Base-by-base conservation (phyloP, 2,113 vertebrate species). In the Peromyscus maniculatus region DNA sequence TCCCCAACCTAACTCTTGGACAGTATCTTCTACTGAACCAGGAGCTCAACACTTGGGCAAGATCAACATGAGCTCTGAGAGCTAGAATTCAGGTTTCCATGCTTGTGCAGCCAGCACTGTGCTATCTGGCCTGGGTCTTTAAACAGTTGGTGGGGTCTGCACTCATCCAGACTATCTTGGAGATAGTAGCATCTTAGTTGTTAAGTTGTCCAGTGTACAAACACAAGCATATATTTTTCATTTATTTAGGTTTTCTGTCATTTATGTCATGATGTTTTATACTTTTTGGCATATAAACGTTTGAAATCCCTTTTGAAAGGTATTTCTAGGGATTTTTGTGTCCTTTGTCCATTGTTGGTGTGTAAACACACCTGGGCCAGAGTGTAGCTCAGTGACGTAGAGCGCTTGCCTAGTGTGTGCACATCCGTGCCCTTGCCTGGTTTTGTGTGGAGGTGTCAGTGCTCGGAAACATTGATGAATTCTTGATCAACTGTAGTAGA, bases 261-360 rank as follows among this genome's bases (percentile, higher is more conserved):
- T 89, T 92, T 93, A 19, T 82, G 74, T 88, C 57, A 13, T 59
- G 39, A 2, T 72, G 24, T 87, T 92, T 90, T 90, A 8, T 80
- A 69, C 5, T 69, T 91, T 86, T 66, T 15, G 79, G 22, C 71
- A 31, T 80, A 5, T 49, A 79, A 67, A 31, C 64, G 71, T 97
- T 95, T 87, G 33, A 78, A 10, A 1, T 96, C 55, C 28, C 69
- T 39, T 74, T 74, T 79, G 59, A 93, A 93, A 75, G 89, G 33
- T 92, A 80, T 93, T 89, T 57, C 49, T 86, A 71, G 24, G 8
- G 83, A 43, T 80, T 86, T 91, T 8, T 86, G 39, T 79, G 77
- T 86, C 9, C 17, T 71, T 71, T 91, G 31, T 87, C 17, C 36
- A 49, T 74, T 74, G 46, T 46, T 91, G 64, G 3, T 69, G 0